Evolutionary conservation across 2,888 invertebrate species (phyloP).

Genomic region (Folsomia manolachei): DNA sequence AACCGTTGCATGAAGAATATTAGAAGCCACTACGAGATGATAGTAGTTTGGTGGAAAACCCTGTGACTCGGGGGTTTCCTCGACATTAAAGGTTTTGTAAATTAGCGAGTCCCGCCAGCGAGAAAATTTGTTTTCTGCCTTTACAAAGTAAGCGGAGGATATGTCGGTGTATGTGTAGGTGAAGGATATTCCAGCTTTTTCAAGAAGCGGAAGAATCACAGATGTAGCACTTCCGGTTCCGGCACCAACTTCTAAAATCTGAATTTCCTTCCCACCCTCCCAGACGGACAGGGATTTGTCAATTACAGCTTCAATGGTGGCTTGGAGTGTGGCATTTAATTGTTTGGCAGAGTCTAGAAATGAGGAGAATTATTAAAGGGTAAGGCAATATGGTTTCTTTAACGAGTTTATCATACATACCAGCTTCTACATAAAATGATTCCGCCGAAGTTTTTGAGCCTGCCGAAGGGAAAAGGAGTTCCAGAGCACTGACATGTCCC

Average conservation of each 20-base stretch:
- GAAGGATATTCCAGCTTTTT: constrained; percentile 7
- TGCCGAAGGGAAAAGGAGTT: not conserved
- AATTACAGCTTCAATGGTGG: not conserved
- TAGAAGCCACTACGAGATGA: constrained; percentile 19
- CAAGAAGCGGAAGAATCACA: constrained; percentile 5
- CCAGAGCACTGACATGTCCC: not conserved
- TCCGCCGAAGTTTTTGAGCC: not conserved
- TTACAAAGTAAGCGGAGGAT: constrained; percentile 16
- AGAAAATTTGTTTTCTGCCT: constrained; percentile 17
- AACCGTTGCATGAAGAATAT: constrained; percentile 26
- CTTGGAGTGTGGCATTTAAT: not conserved
- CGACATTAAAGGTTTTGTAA: constrained; percentile 19
- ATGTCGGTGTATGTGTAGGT: constrained; percentile 30
- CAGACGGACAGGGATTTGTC: not conserved
- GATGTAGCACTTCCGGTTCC: constrained; percentile 20
- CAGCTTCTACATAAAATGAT: not conserved
- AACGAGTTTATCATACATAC: not conserved
- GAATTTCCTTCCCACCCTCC: not conserved
- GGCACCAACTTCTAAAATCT: constrained; percentile 22
- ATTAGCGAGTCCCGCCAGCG: not conserved
- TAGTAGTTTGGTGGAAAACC: constrained; percentile 27
- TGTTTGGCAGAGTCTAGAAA: too few relatives aligned
- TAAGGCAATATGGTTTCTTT: not conserved
- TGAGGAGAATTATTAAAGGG: not conserved
- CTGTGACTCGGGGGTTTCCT: constrained; percentile 16